These are phyloP conservation scores for Antennarius striatus DNA, from an alignment of 2,113 vertebrate species.

Conservation along the genomic window DNA sequence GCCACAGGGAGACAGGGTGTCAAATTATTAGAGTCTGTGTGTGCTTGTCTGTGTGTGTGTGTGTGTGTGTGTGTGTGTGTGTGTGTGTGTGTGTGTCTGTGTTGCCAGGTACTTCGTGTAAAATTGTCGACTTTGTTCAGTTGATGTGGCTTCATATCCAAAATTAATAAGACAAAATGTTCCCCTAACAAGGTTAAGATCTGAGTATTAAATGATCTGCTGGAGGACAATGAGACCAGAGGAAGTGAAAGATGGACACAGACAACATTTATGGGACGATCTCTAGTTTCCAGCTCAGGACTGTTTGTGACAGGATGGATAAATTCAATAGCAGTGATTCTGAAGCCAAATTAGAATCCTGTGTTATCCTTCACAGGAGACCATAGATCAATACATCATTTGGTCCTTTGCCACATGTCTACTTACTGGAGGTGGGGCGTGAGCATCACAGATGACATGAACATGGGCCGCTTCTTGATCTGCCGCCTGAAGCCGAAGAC, in stretches of 20 bases:
- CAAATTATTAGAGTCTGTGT: slow-evolving; percentile 4
- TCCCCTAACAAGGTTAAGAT: slow-evolving; percentile 21
- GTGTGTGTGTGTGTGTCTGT: slow-evolving; percentile 3
- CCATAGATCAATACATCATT: no score
- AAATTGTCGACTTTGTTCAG: slow-evolving; percentile 19
- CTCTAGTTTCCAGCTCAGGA: slow-evolving; percentile 28
- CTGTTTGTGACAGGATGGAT: slow-evolving; percentile 13
- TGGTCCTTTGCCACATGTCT: background rate
- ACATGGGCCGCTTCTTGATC: slow-evolving; percentile 92
- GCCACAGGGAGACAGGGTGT: slow-evolving; percentile 32
- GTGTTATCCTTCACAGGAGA: background rate
- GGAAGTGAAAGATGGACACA: slow-evolving; percentile 10
- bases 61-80: no score
- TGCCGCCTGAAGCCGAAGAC: slow-evolving; percentile 90
- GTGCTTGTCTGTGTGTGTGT: no score
- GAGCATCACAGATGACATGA: slow-evolving; percentile 89
- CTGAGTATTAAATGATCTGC: slow-evolving; percentile 3
- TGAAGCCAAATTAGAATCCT: no score
- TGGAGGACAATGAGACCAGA: background rate
- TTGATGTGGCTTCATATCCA: slow-evolving; percentile 5
- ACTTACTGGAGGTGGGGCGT: slow-evolving; percentile 92
- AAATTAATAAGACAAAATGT: slow-evolving; percentile 26
- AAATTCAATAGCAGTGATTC: slow-evolving; percentile 1
- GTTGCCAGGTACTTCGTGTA: slow-evolving; percentile 9
- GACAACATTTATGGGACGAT: slow-evolving; percentile 11